A percentile compares a stretch with the other conserved stretches of the same genome.
These are phyloP conservation scores for Columba guinea DNA, from an alignment of 2,797 vertebrate species.

Conservation along the genomic window DNA sequence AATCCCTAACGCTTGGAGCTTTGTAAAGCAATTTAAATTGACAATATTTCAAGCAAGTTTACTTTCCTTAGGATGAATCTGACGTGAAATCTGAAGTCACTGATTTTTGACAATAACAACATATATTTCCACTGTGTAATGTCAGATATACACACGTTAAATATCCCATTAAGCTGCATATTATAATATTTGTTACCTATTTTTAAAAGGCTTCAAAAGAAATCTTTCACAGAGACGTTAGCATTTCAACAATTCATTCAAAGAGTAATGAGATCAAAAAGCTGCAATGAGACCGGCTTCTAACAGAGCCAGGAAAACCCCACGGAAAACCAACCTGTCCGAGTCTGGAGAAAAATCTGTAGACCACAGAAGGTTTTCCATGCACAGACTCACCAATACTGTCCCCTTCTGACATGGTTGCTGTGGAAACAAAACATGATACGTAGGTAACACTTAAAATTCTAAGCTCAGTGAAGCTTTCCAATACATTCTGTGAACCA, in stretches of 20 bases:
- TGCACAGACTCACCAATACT: constrained; percentile 95
- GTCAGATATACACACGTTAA: rapidly evolving
- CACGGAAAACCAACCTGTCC: constrained; percentile 87
- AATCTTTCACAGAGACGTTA: not conserved
- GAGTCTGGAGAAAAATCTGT: constrained; percentile 90
- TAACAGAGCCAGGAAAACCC: not conserved
- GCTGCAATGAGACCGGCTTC: not conserved
- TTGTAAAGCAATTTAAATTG: not conserved
- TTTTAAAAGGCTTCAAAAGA: not conserved
- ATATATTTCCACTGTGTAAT: not conserved
- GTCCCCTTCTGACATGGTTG: constrained; percentile 98
- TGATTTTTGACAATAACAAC: not conserved
- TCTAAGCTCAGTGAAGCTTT: not conserved
- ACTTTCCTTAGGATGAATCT: not conserved
- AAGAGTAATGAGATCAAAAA: not conserved
- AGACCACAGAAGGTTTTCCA: constrained; percentile 91
- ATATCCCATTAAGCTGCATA: not conserved
- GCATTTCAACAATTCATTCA: not conserved
- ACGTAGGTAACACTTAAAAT: not conserved
- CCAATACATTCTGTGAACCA: not conserved
- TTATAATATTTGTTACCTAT: not conserved
- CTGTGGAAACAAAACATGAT: constrained; percentile 46
- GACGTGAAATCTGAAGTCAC: not conserved
- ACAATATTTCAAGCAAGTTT: not conserved
- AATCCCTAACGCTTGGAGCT: not conserved